These are phyloP conservation scores for Petrocephalus sullivani DNA, from an alignment of 2,797 vertebrate species.

Conservation along the genomic window DNA sequence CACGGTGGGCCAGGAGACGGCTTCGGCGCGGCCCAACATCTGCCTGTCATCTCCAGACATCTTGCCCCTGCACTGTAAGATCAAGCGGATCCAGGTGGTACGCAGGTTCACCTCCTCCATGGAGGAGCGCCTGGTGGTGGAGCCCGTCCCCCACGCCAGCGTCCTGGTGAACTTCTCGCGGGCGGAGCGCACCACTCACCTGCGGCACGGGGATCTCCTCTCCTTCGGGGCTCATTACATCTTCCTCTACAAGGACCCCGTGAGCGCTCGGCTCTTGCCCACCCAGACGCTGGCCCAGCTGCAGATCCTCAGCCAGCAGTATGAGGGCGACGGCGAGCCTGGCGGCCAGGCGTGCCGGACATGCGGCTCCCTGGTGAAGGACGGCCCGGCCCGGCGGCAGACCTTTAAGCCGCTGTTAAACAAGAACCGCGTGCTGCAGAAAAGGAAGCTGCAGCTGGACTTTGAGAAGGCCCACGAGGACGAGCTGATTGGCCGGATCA, in stretches of 20 bases:
- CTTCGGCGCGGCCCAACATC: conserved; percentile 86
- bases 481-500: conserved; percentile 73
- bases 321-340: conserved; percentile 46
- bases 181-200: conserved; percentile 68
- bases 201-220: conserved; percentile 86
- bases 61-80: conserved; percentile 85
- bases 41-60: conserved; percentile 88
- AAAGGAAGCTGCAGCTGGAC: conserved; percentile 74
- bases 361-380: conserved; percentile 68
- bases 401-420: conserved; percentile 58
- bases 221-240: conserved; percentile 88
- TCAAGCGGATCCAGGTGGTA: conserved; percentile 43
- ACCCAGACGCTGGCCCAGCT: conserved; percentile 73
- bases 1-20: conserved; percentile 86
- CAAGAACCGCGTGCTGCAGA: conserved; percentile 54
- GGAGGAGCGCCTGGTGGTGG: conserved; percentile 63
- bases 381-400: conserved; percentile 37
- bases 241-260: conserved; percentile 88
- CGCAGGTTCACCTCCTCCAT: conserved; percentile 35
- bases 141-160: conserved; percentile 73
- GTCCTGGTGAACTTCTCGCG: conserved; percentile 79
- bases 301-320: conserved; percentile 59
- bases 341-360: conserved; percentile 60
- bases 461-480: conserved; percentile 79
- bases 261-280: conserved; percentile 74